Evolutionary conservation across 1,140 invertebrate species (phyloP), one percentile per base, ranked within the genome.

Genomic region (Acarapis woodi): DNA sequence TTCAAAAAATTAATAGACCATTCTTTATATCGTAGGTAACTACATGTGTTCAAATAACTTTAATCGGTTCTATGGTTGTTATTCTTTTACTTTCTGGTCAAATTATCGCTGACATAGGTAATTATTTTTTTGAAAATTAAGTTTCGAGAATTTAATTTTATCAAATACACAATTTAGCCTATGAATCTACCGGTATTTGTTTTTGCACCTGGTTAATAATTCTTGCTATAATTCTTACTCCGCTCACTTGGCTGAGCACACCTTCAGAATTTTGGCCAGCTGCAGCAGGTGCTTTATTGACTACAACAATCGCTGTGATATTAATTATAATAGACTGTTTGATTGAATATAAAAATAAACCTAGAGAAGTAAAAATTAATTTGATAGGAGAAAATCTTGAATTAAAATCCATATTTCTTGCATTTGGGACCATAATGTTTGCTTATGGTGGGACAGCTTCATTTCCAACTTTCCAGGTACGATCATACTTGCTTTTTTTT

Each of bases 401-500:
- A 1, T 41, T 55, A 23, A 33, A 6, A 5, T 44, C 62, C 41
- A 67, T 68, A 51, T 68, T 67, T 46, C 44, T 68, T 3, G 59
- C 65, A 1, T 64, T 67, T 41, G 67, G 66, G 5, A 62, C 62
- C 9, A 62, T 70, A 38, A 50, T 68, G 49, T 70, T 70, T 45
- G 57, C 65, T 2, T 70, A 66, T 49, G 67, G 66, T 3, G 66
- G 66, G 14, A 64, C 64, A 1, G 64, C 66, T 6, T 62, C 66
- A 1, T 70, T 70, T 52, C 67, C 68, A 8, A 68, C 65, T 2
- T 66, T 70, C 22, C 67, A 69, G n/a, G n/a, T n/a, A n/a, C n/a
- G n/a, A n/a, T n/a, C n/a, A n/a, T n/a, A n/a, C n/a, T n/a, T n/a
- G n/a, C n/a, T n/a, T n/a, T n/a, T n/a, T n/a, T n/a, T n/a, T n/a